These are phyloP conservation scores for Eutrigla gurnardus DNA, from an alignment of 2,797 vertebrate genomes.

Conservation along the genomic window DNA sequence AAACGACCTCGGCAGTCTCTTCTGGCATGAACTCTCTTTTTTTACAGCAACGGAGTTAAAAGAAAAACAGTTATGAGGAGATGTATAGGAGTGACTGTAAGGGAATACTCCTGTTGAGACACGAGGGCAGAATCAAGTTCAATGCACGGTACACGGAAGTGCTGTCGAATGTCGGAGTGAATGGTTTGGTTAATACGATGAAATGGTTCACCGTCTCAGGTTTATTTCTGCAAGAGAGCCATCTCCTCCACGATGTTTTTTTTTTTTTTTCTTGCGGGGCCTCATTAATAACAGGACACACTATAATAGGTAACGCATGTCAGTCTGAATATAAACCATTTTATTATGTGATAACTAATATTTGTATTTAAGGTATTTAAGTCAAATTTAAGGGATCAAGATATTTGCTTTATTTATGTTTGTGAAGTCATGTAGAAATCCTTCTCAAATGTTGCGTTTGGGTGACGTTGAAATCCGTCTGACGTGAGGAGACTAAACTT, in stretches of 20 bases:
- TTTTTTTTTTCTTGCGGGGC: conserved; percentile 50
- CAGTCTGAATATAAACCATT: conserved; percentile 49
- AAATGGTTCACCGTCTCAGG: conserved; percentile 14
- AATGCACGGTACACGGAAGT: conserved; percentile 15
- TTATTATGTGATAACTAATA: conserved; percentile 35
- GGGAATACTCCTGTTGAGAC: conserved; percentile 2
- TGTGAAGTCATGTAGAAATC: conserved; percentile 36
- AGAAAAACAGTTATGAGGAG: not conserved
- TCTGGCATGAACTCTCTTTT: conserved; percentile 14
- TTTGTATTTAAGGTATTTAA: conserved; percentile 62
- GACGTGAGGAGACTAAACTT: not conserved
- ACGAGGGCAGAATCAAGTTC: conserved; percentile 2
- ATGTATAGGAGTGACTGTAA: not conserved
- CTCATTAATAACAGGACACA: conserved; percentile 45
- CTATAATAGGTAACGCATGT: conserved; percentile 21
- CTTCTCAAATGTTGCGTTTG: conserved; percentile 51
- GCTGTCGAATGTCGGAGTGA: conserved; percentile 29
- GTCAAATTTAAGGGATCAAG: conserved; percentile 78
- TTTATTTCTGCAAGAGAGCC: conserved; percentile 29
- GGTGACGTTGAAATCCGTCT: conserved; percentile 3
- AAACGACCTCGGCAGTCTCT: conserved; percentile 33
- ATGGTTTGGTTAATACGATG: not conserved
- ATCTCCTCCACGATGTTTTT: conserved; percentile 20
- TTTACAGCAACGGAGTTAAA: conserved; percentile 2
- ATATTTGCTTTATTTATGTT: conserved; percentile 62